Conservation (phyloP, 1,140 invertebrate genomes). For the Calosoma granatense region DNA sequence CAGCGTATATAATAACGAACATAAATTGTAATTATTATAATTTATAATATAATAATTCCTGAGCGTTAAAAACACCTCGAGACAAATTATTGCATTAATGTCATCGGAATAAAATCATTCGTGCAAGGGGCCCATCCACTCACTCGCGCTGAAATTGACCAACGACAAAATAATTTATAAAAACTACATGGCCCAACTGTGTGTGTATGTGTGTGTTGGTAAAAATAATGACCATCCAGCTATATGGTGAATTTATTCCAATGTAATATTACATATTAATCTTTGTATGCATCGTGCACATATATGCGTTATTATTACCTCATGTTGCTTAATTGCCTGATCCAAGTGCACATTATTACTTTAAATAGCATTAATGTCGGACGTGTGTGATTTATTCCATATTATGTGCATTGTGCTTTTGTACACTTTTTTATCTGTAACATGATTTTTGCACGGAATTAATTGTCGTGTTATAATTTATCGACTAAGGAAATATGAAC, state of each 20-base stretch:
- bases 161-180: not conserved
- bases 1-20: not conserved
- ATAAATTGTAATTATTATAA: conserved; percentile 9
- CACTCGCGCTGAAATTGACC: too few species aligned
- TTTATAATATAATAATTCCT: conserved; percentile 7
- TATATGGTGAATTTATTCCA: not conserved
- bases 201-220: too few species aligned
- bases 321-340: conserved; percentile 4
- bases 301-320: conserved; percentile 3
- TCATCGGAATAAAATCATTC: not conserved
- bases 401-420: not conserved
- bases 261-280: not conserved
- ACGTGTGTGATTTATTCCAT: not conserved
- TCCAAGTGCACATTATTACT: conserved; percentile 1
- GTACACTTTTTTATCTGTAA: not conserved
- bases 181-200: too few species aligned
- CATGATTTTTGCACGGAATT: too few species aligned
- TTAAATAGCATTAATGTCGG: conserved; percentile 3
- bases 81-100: conserved; percentile 1
- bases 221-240: not conserved
- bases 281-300: not conserved
- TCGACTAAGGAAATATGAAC: too few species aligned
- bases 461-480: too few species aligned
- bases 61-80: not conserved
- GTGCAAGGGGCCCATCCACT: too few species aligned